Conservation (phyloP, 2,888 invertebrate genomes). For the Acrobasis suavella region DNA sequence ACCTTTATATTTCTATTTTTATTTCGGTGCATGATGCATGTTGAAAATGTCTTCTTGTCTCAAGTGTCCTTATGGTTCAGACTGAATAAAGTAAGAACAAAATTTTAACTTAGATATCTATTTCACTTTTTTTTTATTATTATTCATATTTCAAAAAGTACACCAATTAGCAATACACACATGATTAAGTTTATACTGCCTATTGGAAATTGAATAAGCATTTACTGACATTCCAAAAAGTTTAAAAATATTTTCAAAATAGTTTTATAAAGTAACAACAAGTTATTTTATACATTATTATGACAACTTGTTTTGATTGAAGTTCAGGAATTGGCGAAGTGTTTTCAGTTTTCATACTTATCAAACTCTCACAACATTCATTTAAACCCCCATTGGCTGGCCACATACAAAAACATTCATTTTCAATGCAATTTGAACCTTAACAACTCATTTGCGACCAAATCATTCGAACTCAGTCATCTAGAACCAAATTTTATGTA, state of each 20-base stretch:
- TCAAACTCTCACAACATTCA: neutral
- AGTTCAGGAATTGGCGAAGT: conserved; percentile 1
- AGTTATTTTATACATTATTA: neutral
- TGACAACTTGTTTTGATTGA: neutral
- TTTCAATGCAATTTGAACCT: conserved; percentile 31
- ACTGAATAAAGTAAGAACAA: conserved; percentile 15
- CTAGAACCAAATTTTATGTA: conserved; percentile 42
- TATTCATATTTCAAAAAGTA: neutral
- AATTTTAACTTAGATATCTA: neutral
- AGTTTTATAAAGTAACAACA: neutral
- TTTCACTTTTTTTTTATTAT: neutral
- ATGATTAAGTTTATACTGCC: neutral
- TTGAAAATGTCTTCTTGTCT: conserved; percentile 38
- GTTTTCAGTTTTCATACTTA: conserved; percentile 18
- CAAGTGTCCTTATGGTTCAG: conserved; percentile 33
- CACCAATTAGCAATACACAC: neutral
- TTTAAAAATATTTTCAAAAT: neutral
- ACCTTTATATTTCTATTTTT: conserved; percentile 40
- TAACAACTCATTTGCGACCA: conserved; percentile 29
- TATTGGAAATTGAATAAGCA: neutral
- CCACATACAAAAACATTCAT: conserved; percentile 17
- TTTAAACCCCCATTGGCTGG: conserved; percentile 7
- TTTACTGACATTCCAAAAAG: conserved; percentile 8
- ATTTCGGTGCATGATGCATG: conserved; percentile 53
- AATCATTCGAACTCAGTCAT: conserved; percentile 39